Base-by-base conservation (phyloP, 2,113 vertebrate species). In the Scomber japonicus region DNA sequence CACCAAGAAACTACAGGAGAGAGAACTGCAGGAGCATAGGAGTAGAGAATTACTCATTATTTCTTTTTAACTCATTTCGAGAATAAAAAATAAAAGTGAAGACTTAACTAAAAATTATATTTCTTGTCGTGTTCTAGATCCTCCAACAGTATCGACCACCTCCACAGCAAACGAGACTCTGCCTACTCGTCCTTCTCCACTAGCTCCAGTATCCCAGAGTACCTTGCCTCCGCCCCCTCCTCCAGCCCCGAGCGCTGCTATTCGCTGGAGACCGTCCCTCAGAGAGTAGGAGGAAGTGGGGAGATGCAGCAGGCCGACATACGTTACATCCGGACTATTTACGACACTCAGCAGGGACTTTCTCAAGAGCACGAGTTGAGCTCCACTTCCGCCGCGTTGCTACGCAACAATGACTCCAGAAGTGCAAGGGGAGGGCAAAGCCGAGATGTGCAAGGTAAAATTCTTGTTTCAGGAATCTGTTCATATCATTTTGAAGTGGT, bases 101-200 rank as follows among this genome's bases (percentile, higher is more conserved):
- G 35, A 40, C 35, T 40, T 40, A 61, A 44, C 15, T 45, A 2
- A 49, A 49, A 16, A 19, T 27, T 9, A 24, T 53, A 48, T 45
- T 6, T 59, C 3, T 61, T 16, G 3, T 72, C 2, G 0, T 72
- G 2, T 67, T 96, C 94, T 90, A 99, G 98, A 88, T 98, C 98
- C 16, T 97, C 96, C 66, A 97, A 95, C 91, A 98, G 97, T 94
- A 98, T 98, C 3, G 97, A 99, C 87, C 97, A 97, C 84, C 93
- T 98, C 53, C 97, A 99, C 92, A 97, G 93, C 95, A 99, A 99
- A 89, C 95, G 97, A 49, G 98, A 99, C 91, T 99, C 98, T 0
- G 97, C 98, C 2, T 99, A 99, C 82, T 98, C 97, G 82, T 99
- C 98, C 71, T 98, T 98, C 91, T 99, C 98, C 75, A 98, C 97